Percentiles rank a stretch among this genome's conserved stretches.
These are phyloP conservation scores for Tenebrio molitor DNA, from an alignment of 1,140 invertebrate species.

Conservation along the genomic window DNA sequence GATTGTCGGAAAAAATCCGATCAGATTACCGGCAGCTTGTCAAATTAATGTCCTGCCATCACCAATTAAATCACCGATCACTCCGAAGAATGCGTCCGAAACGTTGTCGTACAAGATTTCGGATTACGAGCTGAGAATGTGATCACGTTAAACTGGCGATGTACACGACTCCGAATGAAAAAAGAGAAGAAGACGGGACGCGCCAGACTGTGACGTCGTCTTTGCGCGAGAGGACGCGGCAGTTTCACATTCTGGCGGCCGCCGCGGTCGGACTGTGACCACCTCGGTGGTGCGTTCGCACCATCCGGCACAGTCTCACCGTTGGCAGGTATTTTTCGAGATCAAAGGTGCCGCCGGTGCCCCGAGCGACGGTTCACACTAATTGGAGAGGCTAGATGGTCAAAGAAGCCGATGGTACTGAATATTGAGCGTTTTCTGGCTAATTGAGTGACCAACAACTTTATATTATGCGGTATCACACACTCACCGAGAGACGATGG, in stretches of 20 bases:
- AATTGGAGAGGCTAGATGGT: slow-evolving; percentile 65
- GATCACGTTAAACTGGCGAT: slow-evolving; percentile 54
- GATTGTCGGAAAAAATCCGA: background rate
- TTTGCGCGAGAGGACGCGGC: slow-evolving; percentile 28
- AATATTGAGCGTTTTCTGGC: slow-evolving; percentile 66
- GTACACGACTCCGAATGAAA: background rate
- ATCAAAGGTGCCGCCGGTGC: slow-evolving; percentile 61
- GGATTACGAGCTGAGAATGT: slow-evolving; percentile 52
- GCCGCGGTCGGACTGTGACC: slow-evolving; percentile 48
- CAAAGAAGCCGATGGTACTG: slow-evolving; percentile 66
- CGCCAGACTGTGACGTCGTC: slow-evolving; percentile 48
- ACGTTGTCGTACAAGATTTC: slow-evolving; percentile 56
- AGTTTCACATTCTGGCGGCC: slow-evolving; percentile 59
- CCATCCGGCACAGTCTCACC: slow-evolving; percentile 53
- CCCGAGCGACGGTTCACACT: slow-evolving; percentile 66
- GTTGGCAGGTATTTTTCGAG: slow-evolving; percentile 61
- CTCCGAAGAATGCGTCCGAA: slow-evolving; percentile 33
- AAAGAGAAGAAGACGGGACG: slow-evolving; percentile 26
- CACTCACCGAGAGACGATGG: slow-evolving; percentile 17
- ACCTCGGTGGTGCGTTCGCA: background rate
- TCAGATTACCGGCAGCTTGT: background rate
- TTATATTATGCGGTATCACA: slow-evolving; percentile 56
- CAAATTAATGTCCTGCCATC: slow-evolving; percentile 29
- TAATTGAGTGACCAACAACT: slow-evolving; percentile 68
- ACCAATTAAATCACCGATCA: slow-evolving; percentile 30